Percentiles rank a stretch among this genome's conserved stretches.
phyloP scores from a whole-genome alignment of 2,797 vertebrate species.

The Masticophis lateralis region DNA sequence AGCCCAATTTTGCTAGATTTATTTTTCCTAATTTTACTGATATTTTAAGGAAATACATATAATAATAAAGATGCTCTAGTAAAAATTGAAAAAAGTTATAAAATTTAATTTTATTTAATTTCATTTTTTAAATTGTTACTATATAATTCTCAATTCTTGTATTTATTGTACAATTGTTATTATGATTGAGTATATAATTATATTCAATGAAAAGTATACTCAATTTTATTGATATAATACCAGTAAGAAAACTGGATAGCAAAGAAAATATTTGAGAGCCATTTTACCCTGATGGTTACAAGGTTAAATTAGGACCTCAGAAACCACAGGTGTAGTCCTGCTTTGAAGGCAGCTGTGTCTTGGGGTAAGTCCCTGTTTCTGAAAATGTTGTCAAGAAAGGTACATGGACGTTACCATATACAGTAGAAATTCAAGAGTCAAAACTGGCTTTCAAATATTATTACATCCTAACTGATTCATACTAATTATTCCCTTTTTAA shows the following conservation, averaged over 20 bases:
- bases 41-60: not conserved
- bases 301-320: not conserved
- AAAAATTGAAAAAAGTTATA: not conserved
- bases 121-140: too few species aligned
- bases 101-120: not conserved
- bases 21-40: not conserved
- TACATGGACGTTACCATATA: too few species aligned
- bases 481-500: too few species aligned
- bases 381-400: too few species aligned
- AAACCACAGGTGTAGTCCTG: not conserved
- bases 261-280: not conserved
- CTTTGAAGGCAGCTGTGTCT: too few species aligned
- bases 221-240: not conserved
- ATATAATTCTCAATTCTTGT: too few species aligned
- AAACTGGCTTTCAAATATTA: too few species aligned
- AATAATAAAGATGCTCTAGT: not conserved
- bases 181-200: too few species aligned
- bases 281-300: not conserved
- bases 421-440: too few species aligned
- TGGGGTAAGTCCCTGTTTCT: too few species aligned
- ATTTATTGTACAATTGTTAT: too few species aligned
- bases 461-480: too few species aligned
- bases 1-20: not conserved
- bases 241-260: not conserved
- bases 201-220: not conserved